These are phyloP conservation scores for Epicauta chinensis DNA, from an alignment of 1,140 invertebrate species.

Conservation along the genomic window DNA sequence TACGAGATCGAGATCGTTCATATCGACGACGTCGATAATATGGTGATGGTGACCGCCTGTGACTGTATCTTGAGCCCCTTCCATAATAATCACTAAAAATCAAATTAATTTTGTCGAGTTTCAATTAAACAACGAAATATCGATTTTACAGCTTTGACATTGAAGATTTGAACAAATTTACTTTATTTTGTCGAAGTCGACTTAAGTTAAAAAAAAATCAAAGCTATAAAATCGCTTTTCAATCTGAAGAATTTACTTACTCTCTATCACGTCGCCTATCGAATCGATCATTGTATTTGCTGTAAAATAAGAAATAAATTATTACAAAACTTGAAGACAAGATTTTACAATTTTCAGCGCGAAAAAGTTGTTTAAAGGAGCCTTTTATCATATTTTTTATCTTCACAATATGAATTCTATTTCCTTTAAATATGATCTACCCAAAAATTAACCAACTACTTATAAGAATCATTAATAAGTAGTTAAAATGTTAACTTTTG, in stretches of 20 bases:
- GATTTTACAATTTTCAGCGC: background rate
- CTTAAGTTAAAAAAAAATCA: no score
- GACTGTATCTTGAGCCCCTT: slow-evolving; percentile 37
- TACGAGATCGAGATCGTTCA: slow-evolving; percentile 68
- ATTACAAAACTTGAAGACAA: background rate
- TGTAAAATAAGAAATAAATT: slow-evolving; percentile 22
- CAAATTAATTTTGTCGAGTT: no score
- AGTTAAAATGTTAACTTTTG: background rate
- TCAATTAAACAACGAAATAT: no score
- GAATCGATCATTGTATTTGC: slow-evolving; percentile 23
- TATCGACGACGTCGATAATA: slow-evolving; percentile 56
- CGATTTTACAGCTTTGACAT: no score
- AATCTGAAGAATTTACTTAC: no score
- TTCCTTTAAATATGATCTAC: slow-evolving; percentile 5
- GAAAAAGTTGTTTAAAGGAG: slow-evolving; percentile 25
- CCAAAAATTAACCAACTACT: background rate
- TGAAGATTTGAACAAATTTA: no score
- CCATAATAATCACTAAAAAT: slow-evolving; percentile 26
- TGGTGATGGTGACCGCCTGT: slow-evolving; percentile 44
- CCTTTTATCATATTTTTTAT: slow-evolving; percentile 32
- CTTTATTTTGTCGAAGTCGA: no score
- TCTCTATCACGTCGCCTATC: slow-evolving; percentile 44
- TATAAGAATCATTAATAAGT: background rate
- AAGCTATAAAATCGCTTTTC: no score
- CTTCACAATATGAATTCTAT: slow-evolving; percentile 25